phyloP scores from a whole-genome alignment of 2,113 vertebrate species.

The Sturnira hondurensis region DNA sequence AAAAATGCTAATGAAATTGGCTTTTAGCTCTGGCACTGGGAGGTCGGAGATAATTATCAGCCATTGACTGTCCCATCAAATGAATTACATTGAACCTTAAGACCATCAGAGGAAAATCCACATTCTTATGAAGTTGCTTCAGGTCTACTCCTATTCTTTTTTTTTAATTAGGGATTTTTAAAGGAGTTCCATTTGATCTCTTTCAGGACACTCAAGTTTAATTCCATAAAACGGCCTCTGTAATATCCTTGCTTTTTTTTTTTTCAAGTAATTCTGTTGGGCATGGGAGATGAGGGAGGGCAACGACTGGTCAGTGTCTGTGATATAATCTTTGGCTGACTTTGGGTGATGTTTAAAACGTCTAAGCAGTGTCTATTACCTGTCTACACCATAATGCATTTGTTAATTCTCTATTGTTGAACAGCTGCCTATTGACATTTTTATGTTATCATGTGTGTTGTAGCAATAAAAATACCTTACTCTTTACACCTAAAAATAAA shows the following conservation, averaged over 20 bases:
- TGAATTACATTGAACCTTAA: slow-evolving; percentile 24
- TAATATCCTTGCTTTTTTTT: background rate
- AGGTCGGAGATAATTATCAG: background rate
- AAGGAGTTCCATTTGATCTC: background rate
- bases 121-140: background rate
- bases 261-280: background rate
- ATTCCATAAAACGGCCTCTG: background rate
- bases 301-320: background rate
- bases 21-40: background rate
- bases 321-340: background rate
- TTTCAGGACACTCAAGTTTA: background rate
- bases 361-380: background rate
- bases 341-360: background rate
- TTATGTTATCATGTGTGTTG: background rate
- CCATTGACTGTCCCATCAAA: slow-evolving; percentile 1
- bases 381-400: background rate
- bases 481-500: background rate
- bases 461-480: background rate
- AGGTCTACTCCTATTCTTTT: background rate
- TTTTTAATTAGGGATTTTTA: background rate
- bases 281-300: too few relatives aligned
- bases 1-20: slow-evolving; percentile 36
- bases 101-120: background rate
- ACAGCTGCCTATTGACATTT: background rate
- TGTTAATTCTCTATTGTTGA: background rate